Base-by-base conservation (phyloP, 2,888 invertebrate genomes). In the Lysandra coridon region DNA sequence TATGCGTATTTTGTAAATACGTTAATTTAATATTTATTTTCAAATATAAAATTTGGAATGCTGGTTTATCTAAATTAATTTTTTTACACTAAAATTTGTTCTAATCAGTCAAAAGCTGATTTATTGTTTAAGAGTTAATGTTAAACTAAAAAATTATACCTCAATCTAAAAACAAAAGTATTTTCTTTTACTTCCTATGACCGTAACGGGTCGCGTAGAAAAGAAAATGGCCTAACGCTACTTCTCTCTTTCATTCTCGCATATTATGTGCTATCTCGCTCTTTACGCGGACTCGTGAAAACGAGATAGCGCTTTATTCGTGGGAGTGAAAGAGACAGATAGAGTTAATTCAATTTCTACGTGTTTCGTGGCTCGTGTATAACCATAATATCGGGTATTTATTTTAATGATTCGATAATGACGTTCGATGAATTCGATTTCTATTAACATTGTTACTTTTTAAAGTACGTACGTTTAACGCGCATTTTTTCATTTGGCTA, bases 21-120 rank as follows among this genome's bases (percentile, higher is more conserved):
- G 14, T 4, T 3, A 33, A 30, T 33, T 69, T 14, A 69, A 69
- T 33, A 33, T 69, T 3, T 69, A 37, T 2, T 64, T 14, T 37
- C 14, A 69, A 69, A 69, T 69, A 69, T 37, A 69, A 69, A 69
- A 69, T 69, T 69, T 69, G 69, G 69, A 69, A 69, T 69, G 69
- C 33, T 33, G 69, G 14, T 69, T 17, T 37, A 33, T 14, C 4
- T 37, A 69, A 12, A 33, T 69, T 69, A n/a, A 69, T 69, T 69
- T 69, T 64, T 69, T 33, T 10, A 37, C 23, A 14, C 1, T 64
- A 30, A 14, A 69, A 69, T 69, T 69, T 69, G 33, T 69, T 69
- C 69, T 69, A 37, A 33, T 69, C 69, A 69, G 69, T 69, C 69
- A 33, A 12, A 64, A 64, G 30, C 30, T 69, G 33, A 69, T 69